A percentile compares a stretch with the other conserved stretches of the same genome.
Evolutionary conservation across 2,888 invertebrate species (phyloP).

Genomic region (Cryptophagus acutangulus): DNA sequence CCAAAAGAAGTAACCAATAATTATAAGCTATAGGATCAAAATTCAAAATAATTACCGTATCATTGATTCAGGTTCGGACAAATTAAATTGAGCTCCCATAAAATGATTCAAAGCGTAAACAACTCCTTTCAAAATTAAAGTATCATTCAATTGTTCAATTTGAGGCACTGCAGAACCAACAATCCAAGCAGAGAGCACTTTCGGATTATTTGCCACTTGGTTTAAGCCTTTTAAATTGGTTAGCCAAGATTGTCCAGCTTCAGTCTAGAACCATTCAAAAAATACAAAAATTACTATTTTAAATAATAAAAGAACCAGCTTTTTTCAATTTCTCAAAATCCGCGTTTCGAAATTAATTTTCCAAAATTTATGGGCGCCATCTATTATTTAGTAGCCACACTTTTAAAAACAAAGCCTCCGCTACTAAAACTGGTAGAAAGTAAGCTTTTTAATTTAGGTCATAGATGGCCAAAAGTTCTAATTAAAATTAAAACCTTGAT

Average conservation of each 20-base stretch:
- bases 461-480: too few relatives aligned
- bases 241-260: conserved; percentile 24
- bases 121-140: conserved; percentile 50
- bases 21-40: conserved; percentile 1
- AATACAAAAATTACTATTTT: conserved; percentile 8
- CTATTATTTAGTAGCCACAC: too few relatives aligned
- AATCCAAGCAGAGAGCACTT: conserved; percentile 62
- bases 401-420: too few relatives aligned
- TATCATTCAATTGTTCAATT: conserved; percentile 57
- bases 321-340: too few relatives aligned
- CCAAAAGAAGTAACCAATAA: too few relatives aligned
- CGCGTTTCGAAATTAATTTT: too few relatives aligned
- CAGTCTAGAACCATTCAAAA: too few relatives aligned
- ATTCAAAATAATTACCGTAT: conserved; percentile 26
- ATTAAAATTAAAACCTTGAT: too few relatives aligned
- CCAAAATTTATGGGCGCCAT: too few relatives aligned
- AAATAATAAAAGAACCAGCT: too few relatives aligned
- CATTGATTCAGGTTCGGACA: conserved; percentile 47
- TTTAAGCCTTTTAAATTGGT: conserved; percentile 15
- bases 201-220: conserved; percentile 47
- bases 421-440: too few relatives aligned
- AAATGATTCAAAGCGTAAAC: conserved; percentile 51
- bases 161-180: conserved; percentile 57
- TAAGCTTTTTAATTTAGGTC: too few relatives aligned
- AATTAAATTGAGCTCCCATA: conserved; percentile 47